Evolutionary conservation across 2,113 vertebrate genomes (phyloP).

Genomic region (Anser cygnoides): DNA sequence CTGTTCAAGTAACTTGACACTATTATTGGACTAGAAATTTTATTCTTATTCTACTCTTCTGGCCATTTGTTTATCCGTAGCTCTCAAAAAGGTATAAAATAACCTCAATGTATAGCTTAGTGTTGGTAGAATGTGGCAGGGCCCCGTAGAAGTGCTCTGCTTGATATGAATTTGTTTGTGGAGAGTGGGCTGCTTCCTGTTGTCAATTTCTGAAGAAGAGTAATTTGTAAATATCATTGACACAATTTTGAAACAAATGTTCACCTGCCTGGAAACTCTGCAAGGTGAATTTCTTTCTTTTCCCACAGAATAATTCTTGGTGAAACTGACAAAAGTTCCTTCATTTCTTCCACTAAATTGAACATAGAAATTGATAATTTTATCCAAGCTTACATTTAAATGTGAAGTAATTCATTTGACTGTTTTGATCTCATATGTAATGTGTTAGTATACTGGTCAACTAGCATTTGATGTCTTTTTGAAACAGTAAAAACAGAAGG

Average conservation of each 20-base stretch:
- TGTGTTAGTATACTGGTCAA: background rate
- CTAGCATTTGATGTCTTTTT: background rate
- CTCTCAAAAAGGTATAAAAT: background rate
- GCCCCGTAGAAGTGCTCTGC: background rate
- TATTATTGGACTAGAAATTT: constrained; percentile 11
- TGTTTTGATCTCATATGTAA: background rate
- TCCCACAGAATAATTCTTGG: background rate
- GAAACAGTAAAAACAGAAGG: background rate
- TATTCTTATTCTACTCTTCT: background rate
- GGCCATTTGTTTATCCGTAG: background rate
- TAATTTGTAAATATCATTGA: background rate
- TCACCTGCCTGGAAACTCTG: background rate
- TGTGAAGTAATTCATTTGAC: background rate
- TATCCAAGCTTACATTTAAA: background rate
- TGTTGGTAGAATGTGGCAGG: background rate
- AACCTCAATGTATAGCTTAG: background rate
- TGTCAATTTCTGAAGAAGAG: background rate
- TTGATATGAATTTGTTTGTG: background rate
- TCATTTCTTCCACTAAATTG: background rate
- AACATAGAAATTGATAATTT: background rate
- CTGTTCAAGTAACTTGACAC: background rate
- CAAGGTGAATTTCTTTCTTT: background rate
- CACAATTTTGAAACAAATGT: background rate
- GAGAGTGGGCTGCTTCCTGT: constrained; percentile 20
- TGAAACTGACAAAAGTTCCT: background rate